Conservation (phyloP, 1,140 invertebrate species). For the Bombus consobrinus region DNA sequence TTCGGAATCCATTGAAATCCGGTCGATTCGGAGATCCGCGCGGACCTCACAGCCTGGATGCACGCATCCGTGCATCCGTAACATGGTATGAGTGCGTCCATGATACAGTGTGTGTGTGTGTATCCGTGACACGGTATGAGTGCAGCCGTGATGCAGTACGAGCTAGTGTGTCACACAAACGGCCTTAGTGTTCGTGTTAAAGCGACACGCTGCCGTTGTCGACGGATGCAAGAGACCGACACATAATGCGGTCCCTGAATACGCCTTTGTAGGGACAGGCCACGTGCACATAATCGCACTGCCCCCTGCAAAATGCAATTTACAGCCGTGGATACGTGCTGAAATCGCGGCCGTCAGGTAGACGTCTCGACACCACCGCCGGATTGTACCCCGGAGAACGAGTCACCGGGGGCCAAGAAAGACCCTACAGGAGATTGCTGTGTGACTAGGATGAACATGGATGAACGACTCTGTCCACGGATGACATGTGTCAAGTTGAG, state of each 20-base stretch:
- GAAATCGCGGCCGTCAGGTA: conserved; percentile 57
- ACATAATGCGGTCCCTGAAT: conserved; percentile 58
- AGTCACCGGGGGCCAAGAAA: neutral
- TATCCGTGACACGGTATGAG: neutral
- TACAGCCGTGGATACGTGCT: conserved; percentile 53
- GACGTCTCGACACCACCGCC: conserved; percentile 29
- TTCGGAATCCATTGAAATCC: neutral
- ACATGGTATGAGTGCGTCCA: no score
- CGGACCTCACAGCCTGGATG: neutral
- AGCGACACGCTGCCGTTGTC: conserved; percentile 23
- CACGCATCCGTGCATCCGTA: neutral
- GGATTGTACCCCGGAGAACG: conserved; percentile 17
- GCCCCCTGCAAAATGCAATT: conserved; percentile 58
- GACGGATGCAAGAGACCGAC: conserved; percentile 41
- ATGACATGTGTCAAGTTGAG: neutral
- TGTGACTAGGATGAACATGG: neutral
- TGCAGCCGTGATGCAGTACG: no score
- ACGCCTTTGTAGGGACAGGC: conserved; percentile 43
- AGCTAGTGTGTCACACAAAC: conserved; percentile 20
- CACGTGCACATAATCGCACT: conserved; percentile 60
- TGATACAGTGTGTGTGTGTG: neutral
- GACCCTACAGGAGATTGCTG: neutral
- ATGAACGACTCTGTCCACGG: neutral
- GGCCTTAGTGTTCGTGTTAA: neutral
- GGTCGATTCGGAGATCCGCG: neutral